Conservation (phyloP, 2,797 vertebrate species). For the Scolopax bukidnonensis region DNA sequence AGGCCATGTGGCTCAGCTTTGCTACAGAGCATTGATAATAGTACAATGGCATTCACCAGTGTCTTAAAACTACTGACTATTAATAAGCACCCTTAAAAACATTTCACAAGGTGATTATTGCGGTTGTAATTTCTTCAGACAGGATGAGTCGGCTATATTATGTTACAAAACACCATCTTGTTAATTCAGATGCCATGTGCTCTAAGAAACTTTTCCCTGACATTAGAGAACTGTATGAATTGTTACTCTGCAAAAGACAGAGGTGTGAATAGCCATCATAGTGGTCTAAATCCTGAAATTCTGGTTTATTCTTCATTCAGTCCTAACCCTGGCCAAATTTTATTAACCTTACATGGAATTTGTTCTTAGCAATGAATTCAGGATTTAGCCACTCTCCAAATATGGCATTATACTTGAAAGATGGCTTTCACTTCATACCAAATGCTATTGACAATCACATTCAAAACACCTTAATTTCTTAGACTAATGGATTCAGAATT, state of each 20-base stretch:
- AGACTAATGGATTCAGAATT: not conserved
- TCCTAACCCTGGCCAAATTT: not conserved
- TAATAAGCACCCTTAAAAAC: constrained; percentile 46
- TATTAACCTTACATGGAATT: not conserved
- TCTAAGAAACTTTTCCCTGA: not conserved
- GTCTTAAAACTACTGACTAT: constrained; percentile 9
- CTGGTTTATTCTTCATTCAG: not conserved
- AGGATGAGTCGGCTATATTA: not conserved
- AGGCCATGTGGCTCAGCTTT: constrained; percentile 26
- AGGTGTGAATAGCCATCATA: not conserved
- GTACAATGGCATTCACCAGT: not conserved
- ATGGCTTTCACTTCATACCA: not conserved
- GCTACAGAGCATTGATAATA: not conserved
- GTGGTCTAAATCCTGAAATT: constrained; percentile 1
- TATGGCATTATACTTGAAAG: not conserved
- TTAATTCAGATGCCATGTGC: not conserved
- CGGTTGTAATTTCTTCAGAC: not conserved
- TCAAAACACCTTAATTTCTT: not conserved
- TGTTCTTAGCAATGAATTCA: not conserved
- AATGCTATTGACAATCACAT: not conserved
- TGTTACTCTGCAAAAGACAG: not conserved
- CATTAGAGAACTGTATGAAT: not conserved
- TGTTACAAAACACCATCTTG: not conserved
- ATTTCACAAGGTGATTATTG: not conserved
- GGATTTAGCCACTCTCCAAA: not conserved